A percentile compares a stretch with the other conserved stretches of the same genome.
Conservation (phyloP, 2,113 vertebrate species). For the Myocastor coypus region DNA sequence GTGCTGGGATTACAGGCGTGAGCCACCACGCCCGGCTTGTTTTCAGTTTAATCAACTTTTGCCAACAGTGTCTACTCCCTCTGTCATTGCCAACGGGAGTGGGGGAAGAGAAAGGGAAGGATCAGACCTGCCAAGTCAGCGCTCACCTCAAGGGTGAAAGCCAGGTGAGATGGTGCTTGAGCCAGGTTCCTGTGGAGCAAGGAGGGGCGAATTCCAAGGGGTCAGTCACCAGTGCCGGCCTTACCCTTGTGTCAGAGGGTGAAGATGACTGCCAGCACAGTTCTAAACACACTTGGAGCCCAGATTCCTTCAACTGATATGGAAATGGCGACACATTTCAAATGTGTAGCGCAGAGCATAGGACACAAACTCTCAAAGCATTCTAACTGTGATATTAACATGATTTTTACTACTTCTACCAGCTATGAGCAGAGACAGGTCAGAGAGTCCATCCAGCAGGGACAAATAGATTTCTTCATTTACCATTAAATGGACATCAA, state of each 20-base stretch:
- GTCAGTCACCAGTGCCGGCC: background rate
- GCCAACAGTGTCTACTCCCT: too few species aligned
- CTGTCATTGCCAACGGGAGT: background rate
- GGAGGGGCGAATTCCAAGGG: fast-evolving
- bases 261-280: background rate
- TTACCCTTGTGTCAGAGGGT: background rate
- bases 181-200: fast-evolving
- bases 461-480: background rate
- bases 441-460: too few species aligned
- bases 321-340: background rate
- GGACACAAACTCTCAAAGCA: fast-evolving
- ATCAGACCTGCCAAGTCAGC: background rate
- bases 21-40: too few species aligned
- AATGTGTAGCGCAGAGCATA: background rate
- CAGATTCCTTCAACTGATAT: background rate
- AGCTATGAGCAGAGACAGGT: background rate
- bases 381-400: background rate
- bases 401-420: background rate
- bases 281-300: background rate
- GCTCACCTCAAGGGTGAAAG: fast-evolving
- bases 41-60: background rate
- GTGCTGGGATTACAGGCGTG: too few species aligned
- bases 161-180: fast-evolving
- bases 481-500: background rate
- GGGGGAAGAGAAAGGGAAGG: background rate